Base-by-base conservation (phyloP, 2,797 vertebrate genomes). In the Remorina albescens region DNA sequence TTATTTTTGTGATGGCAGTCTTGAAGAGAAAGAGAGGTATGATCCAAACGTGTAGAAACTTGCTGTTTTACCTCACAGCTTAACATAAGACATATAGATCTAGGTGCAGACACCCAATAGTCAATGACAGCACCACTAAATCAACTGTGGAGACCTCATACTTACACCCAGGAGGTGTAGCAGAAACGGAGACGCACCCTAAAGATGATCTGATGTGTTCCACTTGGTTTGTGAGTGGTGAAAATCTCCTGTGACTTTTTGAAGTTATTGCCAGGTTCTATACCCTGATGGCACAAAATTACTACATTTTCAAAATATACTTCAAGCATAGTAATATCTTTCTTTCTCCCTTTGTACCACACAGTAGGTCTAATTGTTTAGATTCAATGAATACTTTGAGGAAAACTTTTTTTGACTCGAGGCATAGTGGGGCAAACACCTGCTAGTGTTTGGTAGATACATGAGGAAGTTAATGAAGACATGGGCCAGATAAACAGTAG, bases 21-120 rank as follows among this genome's bases (percentile, higher is more conserved):
- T 71, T 83, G 59, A 79, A 83, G 30, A 70, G 74, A 83, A 51
- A 28, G 66, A 68, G 47, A 62, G 64, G 26, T 64, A 53, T 73
- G 76, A 88, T 84, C 63, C 58, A 36, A 78, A 89, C 70, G 12
- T 85, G 91, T 91, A 79, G 78, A 86, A 93, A 92, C 91, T 83
- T 90, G 88, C 65, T 67, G 64, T 78, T 83, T 66, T 18, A 81
- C 68, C 28, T 47, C 54, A 47, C 9, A 72, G 65, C 50, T 57
- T 63, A 53, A 62, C 63, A 37, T 67, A 76, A 62, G 26, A 32
- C 68, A 21, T 47, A 62, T 19, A 68, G 32, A 78, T 82, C 57
- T 77, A 83, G 74, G 73, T 78, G 78, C 80, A 84, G 54, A 74
- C 78, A 60, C 50, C 76, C 67, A 78, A 60, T 2, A 67, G 51